Evolutionary conservation across 2,797 vertebrate genomes (phyloP), one percentile per base, ranked within the genome.

Genomic region (Gymnodraco acuticeps): DNA sequence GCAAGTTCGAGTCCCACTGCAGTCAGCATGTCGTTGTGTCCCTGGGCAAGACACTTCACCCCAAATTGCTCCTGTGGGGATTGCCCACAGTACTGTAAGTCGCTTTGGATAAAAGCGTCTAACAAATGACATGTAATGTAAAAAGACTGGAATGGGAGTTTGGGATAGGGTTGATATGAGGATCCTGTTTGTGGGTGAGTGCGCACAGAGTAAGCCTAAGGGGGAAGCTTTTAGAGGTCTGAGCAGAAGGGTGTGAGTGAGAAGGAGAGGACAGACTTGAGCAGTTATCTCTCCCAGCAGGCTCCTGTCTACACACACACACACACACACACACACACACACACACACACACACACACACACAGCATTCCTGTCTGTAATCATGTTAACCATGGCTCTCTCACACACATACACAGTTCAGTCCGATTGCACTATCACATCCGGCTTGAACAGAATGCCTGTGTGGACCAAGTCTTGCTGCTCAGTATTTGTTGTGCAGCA

Each of bases 211-310:
- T 88, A 91, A 89, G 89, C 90, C 87, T 84, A 70, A 55, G 73
- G 87, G 88, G 89, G 87, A 88, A 89, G 92, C 90, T 90, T 90
- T 92, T 87, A 91, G 89, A 90, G 89, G 84, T 86, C 88, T 90
- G 80, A 88, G 87, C 86, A 86, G 87, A 89, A 83, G 84, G 87
- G 89, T 89, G 89, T 90, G 89, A 92, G 90, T 90, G 92, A 93
- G 85, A 89, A 92, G 89, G 81, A 88, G 89, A 93, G 85, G 91
- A 93, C 88, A 93, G 90, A 93, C 92, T 92, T 93, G 87, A 89
- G 83, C 86, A 89, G 88, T 93, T 93, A 92, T 93, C 92, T 90
- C 86, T 92, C 89, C 82, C 91, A 83, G 86, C 91, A 93, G 92
- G 91, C 92, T 93, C 86, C 86, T 91, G 87, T 93, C 86, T 85